Evolutionary conservation across 2,797 vertebrate genomes (phyloP), one percentile per base, ranked within the genome.

Genomic region (Phoebastria nigripes): DNA sequence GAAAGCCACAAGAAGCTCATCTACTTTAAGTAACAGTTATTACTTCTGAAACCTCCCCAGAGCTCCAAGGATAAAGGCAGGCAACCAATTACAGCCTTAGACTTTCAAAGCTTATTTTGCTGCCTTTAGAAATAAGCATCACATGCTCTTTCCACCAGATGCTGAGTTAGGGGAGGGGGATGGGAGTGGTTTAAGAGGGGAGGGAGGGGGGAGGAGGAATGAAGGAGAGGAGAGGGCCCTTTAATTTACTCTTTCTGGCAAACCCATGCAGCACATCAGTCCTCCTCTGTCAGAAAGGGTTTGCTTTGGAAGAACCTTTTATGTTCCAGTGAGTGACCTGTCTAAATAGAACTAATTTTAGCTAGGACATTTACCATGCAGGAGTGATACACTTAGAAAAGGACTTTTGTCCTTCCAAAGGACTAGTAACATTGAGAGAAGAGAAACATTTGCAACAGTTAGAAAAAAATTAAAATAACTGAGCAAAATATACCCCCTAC

Each of bases 71-170:
- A 97, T 97, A 69, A 97, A 97, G 96, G 97, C 97, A 97, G 97
- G 98, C 97, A 97, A 97, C 98, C 98, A 98, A 98, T 98, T 98
- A 98, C 94, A 91, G 97, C 82, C 97, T 98, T 97, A 98, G 97
- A 98, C 94, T 94, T 87, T 51, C 95, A 95, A 97, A 97, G 97
- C 96, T 93, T 93, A 94, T 97, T 98, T 96, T 89, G 88, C 97
- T 97, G 94, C 95, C 97, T 96, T 96, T 11, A 93, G 96, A 95
- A 97, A 97, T 69, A 90, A 96, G 93, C 93, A 84, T 97, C 98
- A 97, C 95, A 74, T 94, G 97, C 81, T 89, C 85, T 10, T 81
- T 91, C 96, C 95, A 96, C 74, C 91, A 87, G 95, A 92, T 73
- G 35, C 62, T 3, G 61, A 67, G 71, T 37, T 82, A 37, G 58